A percentile compares a stretch with the other conserved stretches of the same genome.
Evolutionary conservation across 2,797 vertebrate species (phyloP).

Genomic region (Artibeus lituratus): DNA sequence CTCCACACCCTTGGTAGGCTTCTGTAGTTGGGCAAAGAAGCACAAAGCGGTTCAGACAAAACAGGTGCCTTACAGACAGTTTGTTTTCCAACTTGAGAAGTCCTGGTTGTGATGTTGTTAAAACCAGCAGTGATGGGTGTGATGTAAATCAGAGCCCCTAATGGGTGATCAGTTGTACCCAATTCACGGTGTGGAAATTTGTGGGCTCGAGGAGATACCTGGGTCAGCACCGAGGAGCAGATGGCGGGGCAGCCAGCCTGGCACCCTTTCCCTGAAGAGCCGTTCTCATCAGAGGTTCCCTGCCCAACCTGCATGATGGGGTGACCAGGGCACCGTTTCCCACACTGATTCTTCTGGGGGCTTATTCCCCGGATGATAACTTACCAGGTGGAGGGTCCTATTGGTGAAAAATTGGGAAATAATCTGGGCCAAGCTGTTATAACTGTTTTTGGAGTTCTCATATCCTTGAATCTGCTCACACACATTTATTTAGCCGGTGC

Average conservation of each 20-base stretch:
- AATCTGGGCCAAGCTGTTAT: neutral
- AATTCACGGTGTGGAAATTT: neutral
- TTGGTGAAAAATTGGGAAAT: neutral
- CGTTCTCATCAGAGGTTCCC: neutral
- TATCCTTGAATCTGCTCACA: neutral
- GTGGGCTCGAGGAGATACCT: neutral
- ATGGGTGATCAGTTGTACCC: constrained; percentile 48
- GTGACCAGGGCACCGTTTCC: neutral
- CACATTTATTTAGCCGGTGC: neutral
- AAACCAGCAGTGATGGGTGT: neutral
- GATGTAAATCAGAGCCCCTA: neutral
- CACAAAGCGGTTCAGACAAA: neutral
- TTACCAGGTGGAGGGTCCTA: neutral
- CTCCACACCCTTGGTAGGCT: neutral
- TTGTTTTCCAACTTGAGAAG: neutral
- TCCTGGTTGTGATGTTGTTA: neutral
- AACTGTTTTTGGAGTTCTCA: neutral
- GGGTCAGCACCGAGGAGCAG: neutral
- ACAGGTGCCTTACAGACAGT: neutral
- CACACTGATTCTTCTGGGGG: neutral
- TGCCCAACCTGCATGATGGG: neutral
- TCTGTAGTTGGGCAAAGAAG: neutral
- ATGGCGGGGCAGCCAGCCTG: neutral
- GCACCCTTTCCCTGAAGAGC: neutral
- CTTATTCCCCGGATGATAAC: neutral